These are phyloP conservation scores for Thalassarche chlororhynchos DNA, from an alignment of 2,113 vertebrate genomes.

Conservation along the genomic window DNA sequence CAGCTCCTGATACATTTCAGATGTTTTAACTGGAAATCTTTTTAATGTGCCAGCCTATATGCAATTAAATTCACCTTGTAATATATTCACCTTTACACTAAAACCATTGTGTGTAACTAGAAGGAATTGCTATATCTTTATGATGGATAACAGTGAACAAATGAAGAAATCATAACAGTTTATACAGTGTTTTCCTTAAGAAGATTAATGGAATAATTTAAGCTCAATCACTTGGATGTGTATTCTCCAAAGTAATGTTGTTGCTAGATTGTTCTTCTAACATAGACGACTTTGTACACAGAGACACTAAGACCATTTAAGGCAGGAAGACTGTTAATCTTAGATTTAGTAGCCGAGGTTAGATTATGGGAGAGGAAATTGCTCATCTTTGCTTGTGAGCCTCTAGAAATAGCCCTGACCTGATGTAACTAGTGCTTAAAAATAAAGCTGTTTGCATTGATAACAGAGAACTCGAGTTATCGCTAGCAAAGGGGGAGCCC, in stretches of 20 bases:
- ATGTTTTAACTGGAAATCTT: conserved; percentile 35
- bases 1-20: background rate
- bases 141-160: background rate
- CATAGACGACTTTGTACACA: background rate
- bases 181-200: background rate
- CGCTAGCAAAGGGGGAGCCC: background rate
- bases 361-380: conserved; percentile 35
- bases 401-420: conserved; percentile 35
- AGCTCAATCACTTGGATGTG: background rate
- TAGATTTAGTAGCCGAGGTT: conserved; percentile 14
- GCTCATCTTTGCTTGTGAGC: background rate
- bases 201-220: background rate
- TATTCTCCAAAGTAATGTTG: background rate
- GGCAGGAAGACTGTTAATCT: conserved; percentile 31
- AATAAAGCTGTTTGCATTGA: background rate
- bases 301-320: background rate
- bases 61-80: background rate
- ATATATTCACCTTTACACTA: background rate
- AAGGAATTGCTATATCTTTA: background rate
- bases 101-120: background rate
- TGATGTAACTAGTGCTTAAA: conserved; percentile 30
- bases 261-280: background rate
- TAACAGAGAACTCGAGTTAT: background rate
- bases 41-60: background rate
- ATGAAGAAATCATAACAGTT: background rate